A percentile compares a stretch with the other conserved stretches of the same genome.
These are phyloP conservation scores for Acanthopleura granulata DNA, from an alignment of 2,888 invertebrate genomes.

Conservation along the genomic window DNA sequence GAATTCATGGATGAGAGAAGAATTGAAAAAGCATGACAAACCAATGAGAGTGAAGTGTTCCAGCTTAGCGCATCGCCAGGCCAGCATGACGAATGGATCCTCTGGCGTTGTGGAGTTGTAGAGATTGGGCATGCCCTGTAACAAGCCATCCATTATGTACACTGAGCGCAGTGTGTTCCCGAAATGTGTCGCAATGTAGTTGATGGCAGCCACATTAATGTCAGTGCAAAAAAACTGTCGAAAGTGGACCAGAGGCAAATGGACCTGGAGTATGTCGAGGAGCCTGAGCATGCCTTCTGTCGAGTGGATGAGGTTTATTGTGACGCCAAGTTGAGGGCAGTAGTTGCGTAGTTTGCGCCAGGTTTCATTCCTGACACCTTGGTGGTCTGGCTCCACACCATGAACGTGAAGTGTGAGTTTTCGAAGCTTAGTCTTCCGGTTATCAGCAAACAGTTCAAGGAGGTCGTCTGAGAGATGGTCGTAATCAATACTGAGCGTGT, in stretches of 20 bases:
- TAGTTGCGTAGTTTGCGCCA: constrained; percentile 76
- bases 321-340: constrained; percentile 75
- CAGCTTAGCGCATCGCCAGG: constrained; percentile 77
- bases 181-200: constrained; percentile 71
- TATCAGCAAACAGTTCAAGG: constrained; percentile 51
- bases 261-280: constrained; percentile 77
- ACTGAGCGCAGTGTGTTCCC: constrained; percentile 73
- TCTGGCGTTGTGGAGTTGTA: constrained; percentile 43
- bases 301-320: constrained; percentile 78
- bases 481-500: constrained; percentile 74
- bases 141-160: constrained; percentile 76
- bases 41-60: constrained; percentile 75
- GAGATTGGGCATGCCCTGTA: constrained; percentile 35
- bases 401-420: constrained; percentile 80
- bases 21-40: constrained; percentile 66
- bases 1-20: too few species aligned
- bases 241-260: constrained; percentile 81
- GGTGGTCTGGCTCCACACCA: constrained; percentile 76
- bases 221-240: constrained; percentile 81
- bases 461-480: constrained; percentile 64
- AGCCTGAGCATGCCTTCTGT: constrained; percentile 77
- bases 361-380: constrained; percentile 76
- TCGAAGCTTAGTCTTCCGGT: constrained; percentile 45
- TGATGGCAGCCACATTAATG: constrained; percentile 74
- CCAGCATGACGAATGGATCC: constrained; percentile 78